These are phyloP conservation scores for Periplaneta americana DNA, from an alignment of 1,140 invertebrate species.

Conservation along the genomic window DNA sequence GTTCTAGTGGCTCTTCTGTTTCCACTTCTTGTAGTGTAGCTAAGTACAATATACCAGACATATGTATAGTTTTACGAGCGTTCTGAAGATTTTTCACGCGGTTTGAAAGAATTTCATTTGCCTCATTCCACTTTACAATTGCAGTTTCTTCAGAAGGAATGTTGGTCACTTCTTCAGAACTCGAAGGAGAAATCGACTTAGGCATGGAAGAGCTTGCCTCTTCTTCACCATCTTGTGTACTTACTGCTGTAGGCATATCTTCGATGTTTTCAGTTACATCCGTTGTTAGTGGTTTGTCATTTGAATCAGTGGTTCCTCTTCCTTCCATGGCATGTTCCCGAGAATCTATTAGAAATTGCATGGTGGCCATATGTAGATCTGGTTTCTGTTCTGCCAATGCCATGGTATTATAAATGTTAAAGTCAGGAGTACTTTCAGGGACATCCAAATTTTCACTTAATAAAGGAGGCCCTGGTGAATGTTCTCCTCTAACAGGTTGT, in stretches of 20 bases:
- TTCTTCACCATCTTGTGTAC: not conserved
- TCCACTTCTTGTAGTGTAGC: constrained; percentile 49
- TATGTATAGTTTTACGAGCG: constrained; percentile 40
- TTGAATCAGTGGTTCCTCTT: not conserved
- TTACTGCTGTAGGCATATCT: not conserved
- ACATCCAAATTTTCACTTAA: not conserved
- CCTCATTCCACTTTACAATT: constrained; percentile 28
- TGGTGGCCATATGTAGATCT: not conserved
- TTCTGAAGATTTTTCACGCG: constrained; percentile 48
- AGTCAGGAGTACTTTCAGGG: not conserved
- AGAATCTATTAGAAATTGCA: not conserved
- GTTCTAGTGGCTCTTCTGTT: constrained; percentile 45
- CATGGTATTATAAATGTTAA: not conserved
- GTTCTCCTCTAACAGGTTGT: not conserved
- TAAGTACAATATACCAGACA: constrained; percentile 52
- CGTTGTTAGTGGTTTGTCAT: not conserved
- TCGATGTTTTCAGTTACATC: not conserved
- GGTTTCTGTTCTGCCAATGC: not conserved
- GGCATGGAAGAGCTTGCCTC: no score
- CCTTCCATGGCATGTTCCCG: not conserved
- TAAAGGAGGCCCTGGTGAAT: not conserved
- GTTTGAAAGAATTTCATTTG: constrained; percentile 40
- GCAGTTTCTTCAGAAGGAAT: not conserved
- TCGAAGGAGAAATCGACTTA: not conserved
- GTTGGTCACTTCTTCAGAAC: no score